Conservation (phyloP, 1,140 invertebrate genomes). For the Gyrodactylus salaris region DNA sequence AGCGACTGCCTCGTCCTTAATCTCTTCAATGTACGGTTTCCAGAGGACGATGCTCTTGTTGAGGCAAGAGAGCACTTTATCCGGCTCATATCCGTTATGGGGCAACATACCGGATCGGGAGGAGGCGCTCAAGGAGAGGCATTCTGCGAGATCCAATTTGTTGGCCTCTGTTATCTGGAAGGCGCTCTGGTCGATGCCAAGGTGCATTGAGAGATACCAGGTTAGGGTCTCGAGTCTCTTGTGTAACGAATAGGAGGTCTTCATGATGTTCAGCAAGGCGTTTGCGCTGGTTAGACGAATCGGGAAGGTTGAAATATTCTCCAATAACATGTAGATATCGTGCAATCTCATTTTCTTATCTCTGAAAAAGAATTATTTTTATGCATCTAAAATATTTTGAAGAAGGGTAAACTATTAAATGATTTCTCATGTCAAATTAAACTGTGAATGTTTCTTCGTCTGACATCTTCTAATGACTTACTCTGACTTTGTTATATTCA, state of each 20-base stretch:
- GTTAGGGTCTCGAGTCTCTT: not conserved
- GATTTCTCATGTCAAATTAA: too few species aligned
- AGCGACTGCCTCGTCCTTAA: not conserved
- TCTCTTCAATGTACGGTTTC: not conserved
- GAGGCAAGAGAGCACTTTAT: not conserved
- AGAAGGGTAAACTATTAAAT: too few species aligned
- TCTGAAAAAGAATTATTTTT: not conserved
- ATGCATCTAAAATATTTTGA: not conserved
- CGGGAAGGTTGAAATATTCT: not conserved
- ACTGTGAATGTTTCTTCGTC: too few species aligned
- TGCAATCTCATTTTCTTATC: not conserved
- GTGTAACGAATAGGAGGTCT: not conserved
- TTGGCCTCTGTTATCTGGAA: not conserved
- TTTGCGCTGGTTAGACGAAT: not conserved
- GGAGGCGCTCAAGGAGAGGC: not conserved
- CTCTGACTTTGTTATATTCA: not conserved
- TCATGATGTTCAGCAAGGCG: not conserved
- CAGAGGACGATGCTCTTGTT: not conserved
- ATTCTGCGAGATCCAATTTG: not conserved
- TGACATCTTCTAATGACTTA: too few species aligned
- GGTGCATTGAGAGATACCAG: not conserved
- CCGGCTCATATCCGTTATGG: not conserved
- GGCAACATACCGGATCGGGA: not conserved
- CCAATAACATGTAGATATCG: not conserved
- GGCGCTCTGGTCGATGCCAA: not conserved